A percentile compares a stretch with the other conserved stretches of the same genome.
Conservation (phyloP, 2,113 vertebrate genomes). For the Hymenochirus boettgeri region DNA sequence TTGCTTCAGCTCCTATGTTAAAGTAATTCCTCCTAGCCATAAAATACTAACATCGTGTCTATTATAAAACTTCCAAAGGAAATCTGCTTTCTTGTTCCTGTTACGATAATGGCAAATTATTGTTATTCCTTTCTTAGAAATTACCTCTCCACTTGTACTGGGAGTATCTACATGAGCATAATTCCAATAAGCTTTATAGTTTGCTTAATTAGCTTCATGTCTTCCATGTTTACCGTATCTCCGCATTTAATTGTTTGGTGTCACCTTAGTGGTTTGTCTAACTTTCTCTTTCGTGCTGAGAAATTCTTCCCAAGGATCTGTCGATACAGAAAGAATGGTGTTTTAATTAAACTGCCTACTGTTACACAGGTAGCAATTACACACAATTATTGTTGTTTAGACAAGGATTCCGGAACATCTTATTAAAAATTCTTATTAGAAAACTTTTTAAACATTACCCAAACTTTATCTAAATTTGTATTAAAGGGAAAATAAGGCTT, state of each 20-base stretch:
- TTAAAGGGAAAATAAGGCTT: too few relatives aligned
- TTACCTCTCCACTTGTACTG: constrained; percentile 15
- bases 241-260: constrained; percentile 13
- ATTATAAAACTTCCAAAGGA: too few relatives aligned
- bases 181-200: constrained; percentile 18
- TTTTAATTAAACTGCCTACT: constrained; percentile 22
- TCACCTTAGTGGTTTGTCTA: constrained; percentile 18
- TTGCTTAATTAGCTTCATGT: constrained; percentile 25
- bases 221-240: constrained; percentile 25
- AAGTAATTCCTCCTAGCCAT: too few relatives aligned
- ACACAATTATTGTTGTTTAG: constrained; percentile 1
- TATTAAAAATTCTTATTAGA: too few relatives aligned
- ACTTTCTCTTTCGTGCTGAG: constrained; percentile 8
- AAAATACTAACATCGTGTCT: too few relatives aligned
- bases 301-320: constrained; percentile 4
- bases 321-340: background rate
- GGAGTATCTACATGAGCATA: background rate
- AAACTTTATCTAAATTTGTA: too few relatives aligned
- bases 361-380: background rate
- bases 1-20: too few relatives aligned
- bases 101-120: too few relatives aligned
- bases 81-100: too few relatives aligned
- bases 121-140: too few relatives aligned
- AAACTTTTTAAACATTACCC: too few relatives aligned
- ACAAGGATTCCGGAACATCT: background rate